A percentile compares a stretch with the other conserved stretches of the same genome.
Conservation (phyloP, 92 coral and sea anemone species). For the Muricea muricata region DNA sequence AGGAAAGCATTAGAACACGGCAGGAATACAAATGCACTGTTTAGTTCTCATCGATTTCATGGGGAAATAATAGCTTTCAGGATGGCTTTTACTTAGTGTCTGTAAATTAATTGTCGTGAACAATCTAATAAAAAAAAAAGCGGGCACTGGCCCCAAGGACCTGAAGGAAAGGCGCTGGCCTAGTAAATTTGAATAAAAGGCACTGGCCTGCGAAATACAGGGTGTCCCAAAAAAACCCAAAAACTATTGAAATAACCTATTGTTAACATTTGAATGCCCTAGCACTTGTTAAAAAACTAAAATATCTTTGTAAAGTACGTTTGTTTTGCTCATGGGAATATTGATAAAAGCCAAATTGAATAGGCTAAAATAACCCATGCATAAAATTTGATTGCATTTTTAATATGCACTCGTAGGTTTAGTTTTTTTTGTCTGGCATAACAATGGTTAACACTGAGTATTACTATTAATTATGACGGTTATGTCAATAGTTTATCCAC, state of each 20-base stretch:
- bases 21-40: conserved; percentile 43
- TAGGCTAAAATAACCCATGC: too few relatives aligned
- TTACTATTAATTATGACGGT: too few relatives aligned
- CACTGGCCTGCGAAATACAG: not conserved
- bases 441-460: too few relatives aligned
- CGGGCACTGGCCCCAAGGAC: not conserved
- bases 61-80: conserved; percentile 48
- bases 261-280: not conserved
- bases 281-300: not conserved
- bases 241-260: not conserved
- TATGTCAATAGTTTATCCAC: too few relatives aligned
- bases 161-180: not conserved
- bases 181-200: not conserved
- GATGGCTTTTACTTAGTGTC: conserved; percentile 17
- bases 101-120: too few relatives aligned
- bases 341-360: too few relatives aligned
- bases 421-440: too few relatives aligned
- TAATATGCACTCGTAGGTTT: too few relatives aligned
- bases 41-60: conserved; percentile 39
- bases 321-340: too few relatives aligned
- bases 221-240: too few relatives aligned
- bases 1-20: conserved; percentile 35
- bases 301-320: too few relatives aligned
- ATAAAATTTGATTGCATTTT: not conserved
- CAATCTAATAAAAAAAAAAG: too few relatives aligned